Percentiles rank a stretch among this genome's conserved stretches.
These are phyloP conservation scores for Daptonema setosum DNA, from an alignment of 2,888 invertebrate species.

Conservation along the genomic window DNA sequence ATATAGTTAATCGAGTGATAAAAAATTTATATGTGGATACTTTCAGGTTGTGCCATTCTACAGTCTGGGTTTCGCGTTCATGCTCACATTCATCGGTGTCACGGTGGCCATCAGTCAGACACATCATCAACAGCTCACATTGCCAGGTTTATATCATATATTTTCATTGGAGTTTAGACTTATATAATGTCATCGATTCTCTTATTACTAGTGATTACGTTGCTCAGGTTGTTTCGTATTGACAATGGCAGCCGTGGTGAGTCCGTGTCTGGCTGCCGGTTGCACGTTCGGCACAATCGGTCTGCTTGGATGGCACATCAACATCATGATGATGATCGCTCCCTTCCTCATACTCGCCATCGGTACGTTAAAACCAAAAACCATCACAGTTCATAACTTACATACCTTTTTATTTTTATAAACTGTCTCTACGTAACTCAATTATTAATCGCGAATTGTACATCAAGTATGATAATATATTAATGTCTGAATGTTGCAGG, in stretches of 20 bases:
- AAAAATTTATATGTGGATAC: not conserved
- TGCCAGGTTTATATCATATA: not conserved
- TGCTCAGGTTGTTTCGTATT: not conserved
- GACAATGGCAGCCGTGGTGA: not conserved
- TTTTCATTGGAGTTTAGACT: not conserved
- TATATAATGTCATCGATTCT: too few relatives aligned
- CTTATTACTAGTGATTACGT: too few relatives aligned
- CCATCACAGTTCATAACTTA: not conserved
- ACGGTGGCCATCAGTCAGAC: not conserved
- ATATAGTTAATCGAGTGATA: too few relatives aligned
- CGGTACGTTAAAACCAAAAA: not conserved
- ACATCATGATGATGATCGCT: slow-evolving; percentile 1
- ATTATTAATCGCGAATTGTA: too few relatives aligned
- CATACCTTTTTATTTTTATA: too few relatives aligned
- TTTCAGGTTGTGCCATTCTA: not conserved
- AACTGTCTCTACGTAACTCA: too few relatives aligned
- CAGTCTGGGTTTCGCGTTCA: not conserved
- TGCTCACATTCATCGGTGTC: not conserved
- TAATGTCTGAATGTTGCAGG: too few relatives aligned
- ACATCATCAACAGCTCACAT: not conserved
- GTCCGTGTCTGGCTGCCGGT: not conserved
- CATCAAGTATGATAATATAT: too few relatives aligned
- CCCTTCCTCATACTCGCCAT: not conserved
- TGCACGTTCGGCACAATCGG: not conserved
- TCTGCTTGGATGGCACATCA: not conserved